Evolutionary conservation across 2,113 vertebrate species (phyloP).

Genomic region (Lepisosteus osseus): DNA sequence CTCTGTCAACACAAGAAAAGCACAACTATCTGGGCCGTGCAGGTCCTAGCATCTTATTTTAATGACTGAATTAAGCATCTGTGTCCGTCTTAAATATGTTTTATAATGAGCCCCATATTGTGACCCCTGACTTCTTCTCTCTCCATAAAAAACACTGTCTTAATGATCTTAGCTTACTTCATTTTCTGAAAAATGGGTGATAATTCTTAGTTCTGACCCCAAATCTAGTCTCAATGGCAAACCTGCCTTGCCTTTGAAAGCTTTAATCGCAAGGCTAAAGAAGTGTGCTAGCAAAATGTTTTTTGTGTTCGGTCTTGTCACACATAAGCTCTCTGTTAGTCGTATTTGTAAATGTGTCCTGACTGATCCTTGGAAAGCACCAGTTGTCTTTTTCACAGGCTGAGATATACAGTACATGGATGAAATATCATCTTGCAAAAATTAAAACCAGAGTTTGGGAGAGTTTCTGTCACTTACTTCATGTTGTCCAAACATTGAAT

Average conservation of each 20-base stretch:
- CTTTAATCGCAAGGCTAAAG: too few species aligned
- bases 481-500: too few species aligned
- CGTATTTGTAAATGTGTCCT: not conserved
- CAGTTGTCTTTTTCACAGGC: not conserved
- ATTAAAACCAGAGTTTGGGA: too few species aligned
- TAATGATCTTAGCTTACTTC: not conserved
- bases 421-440: constrained; percentile 17
- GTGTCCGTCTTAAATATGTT: constrained; percentile 44
- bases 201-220: too few species aligned
- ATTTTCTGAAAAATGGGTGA: not conserved
- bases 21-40: constrained; percentile 11
- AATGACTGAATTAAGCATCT: constrained; percentile 36
- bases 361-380: constrained; percentile 17
- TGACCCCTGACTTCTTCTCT: constrained; percentile 27
- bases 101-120: constrained; percentile 57
- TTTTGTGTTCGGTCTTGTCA: too few species aligned
- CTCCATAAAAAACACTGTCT: not conserved
- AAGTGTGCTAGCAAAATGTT: too few species aligned
- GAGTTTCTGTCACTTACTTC: too few species aligned
- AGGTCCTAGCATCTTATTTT: too few species aligned
- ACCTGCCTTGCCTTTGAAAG: too few species aligned
- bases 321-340: not conserved
- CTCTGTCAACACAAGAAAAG: constrained; percentile 49
- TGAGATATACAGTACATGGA: constrained; percentile 8
- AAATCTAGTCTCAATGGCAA: too few species aligned